Evolutionary conservation across 92 coral and sea anemone genomes (phyloP).

Genomic region (Palythoa grandiflora): DNA sequence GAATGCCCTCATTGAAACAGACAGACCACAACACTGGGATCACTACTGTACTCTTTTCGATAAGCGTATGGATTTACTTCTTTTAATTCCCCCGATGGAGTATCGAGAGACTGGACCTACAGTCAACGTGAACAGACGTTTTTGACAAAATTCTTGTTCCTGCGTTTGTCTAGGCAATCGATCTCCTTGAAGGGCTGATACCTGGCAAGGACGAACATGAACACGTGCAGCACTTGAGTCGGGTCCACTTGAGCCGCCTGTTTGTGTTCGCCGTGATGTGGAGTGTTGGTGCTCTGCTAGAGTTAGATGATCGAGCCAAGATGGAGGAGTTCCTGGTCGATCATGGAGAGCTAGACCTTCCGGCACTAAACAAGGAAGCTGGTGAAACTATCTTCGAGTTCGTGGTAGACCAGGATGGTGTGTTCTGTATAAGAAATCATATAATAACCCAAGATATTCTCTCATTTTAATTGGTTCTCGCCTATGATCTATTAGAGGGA

Average conservation of each 20-base stretch:
- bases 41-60: too few species aligned
- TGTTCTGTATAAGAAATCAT: not conserved
- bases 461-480: too few species aligned
- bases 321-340: conserved; percentile 85
- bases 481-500: not conserved
- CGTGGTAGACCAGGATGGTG: conserved; percentile 81
- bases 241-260: conserved; percentile 74
- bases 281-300: conserved; percentile 93
- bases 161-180: conserved; percentile 67
- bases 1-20: too few species aligned
- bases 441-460: too few species aligned
- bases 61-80: too few species aligned
- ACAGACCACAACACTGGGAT: too few species aligned
- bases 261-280: conserved; percentile 90
- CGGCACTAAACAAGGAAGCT: conserved; percentile 64
- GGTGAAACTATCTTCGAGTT: conserved; percentile 87
- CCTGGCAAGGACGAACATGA: conserved; percentile 89
- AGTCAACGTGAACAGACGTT: not conserved
- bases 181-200: conserved; percentile 83
- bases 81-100: not conserved
- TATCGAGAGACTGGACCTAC: too few species aligned
- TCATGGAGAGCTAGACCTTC: conserved; percentile 75
- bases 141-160: not conserved
- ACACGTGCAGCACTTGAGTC: conserved; percentile 58
- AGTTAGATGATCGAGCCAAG: conserved; percentile 87